A percentile compares a stretch with the other conserved stretches of the same genome.
Conservation (phyloP, 2,113 vertebrate species). For the Pseudorhombus dupliciocellatus region DNA sequence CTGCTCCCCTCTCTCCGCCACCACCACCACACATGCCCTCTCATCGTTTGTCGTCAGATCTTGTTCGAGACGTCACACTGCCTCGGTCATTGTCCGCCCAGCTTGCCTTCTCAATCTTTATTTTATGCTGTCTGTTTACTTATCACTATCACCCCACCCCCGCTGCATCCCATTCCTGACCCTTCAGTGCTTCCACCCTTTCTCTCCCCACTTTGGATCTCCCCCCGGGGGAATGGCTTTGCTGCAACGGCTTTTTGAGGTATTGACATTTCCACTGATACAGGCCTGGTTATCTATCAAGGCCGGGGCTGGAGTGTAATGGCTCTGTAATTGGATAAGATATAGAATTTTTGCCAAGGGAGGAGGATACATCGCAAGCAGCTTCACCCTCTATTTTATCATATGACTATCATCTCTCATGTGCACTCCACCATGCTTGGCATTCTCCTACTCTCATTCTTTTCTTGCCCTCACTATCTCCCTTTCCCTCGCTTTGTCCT, state of each 20-base stretch:
- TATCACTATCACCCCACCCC: conserved; percentile 44
- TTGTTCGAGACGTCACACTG: conserved; percentile 28
- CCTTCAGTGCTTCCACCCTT: background rate
- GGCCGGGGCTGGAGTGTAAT: conserved; percentile 68
- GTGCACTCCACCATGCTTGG: conserved; percentile 11
- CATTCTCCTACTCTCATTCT: conserved; percentile 8
- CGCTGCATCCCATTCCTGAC: conserved; percentile 16
- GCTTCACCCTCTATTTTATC: conserved; percentile 60
- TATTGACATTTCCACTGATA: conserved; percentile 77
- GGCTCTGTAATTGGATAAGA: conserved; percentile 79
- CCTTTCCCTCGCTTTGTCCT: conserved; percentile 2
- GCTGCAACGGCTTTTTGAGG: conserved; percentile 69
- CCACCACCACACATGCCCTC: background rate
- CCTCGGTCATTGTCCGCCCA: conserved; percentile 40
- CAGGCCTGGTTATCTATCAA: conserved; percentile 72
- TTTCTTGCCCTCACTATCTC: conserved; percentile 12
- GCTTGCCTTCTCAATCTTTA: conserved; percentile 58
- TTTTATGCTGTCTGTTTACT: conserved; percentile 60
- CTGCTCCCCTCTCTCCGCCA: background rate
- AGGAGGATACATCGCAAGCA: conserved; percentile 36
- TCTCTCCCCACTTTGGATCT: conserved; percentile 43
- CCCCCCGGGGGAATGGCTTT: conserved; percentile 51
- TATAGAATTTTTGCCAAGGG: conserved; percentile 67
- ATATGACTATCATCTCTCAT: conserved; percentile 54
- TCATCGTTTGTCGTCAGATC: conserved; percentile 36